Base-by-base conservation (phyloP, 2,797 vertebrate species). In the Calcarius lapponicus region DNA sequence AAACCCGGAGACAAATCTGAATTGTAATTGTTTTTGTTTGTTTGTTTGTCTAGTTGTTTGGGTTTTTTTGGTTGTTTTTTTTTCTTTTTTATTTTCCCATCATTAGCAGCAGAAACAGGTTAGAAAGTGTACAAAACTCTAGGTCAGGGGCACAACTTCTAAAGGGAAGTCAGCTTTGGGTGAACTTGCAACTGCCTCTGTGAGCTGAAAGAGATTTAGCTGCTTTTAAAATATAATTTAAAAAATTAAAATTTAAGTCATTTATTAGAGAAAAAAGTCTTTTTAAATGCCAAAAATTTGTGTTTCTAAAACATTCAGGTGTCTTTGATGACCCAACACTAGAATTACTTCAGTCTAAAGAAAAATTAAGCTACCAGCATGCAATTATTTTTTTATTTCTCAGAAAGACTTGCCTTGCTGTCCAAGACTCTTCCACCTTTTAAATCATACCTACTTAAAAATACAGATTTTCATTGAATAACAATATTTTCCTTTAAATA, bases 221-320 rank as follows among this genome's bases (percentile, higher is more conserved):
- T 78, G 25, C 20, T 78, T 86, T 60, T 64, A 69, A 26, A 69
- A 53, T 29, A 13, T 4, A 60, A 50, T 69, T 61, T 2, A 10
- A 57, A 67, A 72, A 51, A 58, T 11, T 1, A 29, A 84, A 66
- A 8, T 0, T 4, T 38, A 43, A 10, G 7, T 19, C 0, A 36
- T 54, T 62, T 50, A 24, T 22, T 48, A 29, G 25, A 0, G 54
- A 66, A 34, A 40, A 50, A 79, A 67, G 0, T 8, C 17, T 4
- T 58, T 40, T 38, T 28, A 2, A 78, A 64, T 60, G 53, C 4
- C 20, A 80, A 47, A 3, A 65, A 34, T 69, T 61, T 69, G 3
- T 61, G 8, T 60, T 79, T 71, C 45, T 81, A 57, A 90, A 80
- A 29, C 18, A 54, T 65, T 79, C 24, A 28, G 0, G 7, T 53